Base-by-base conservation (phyloP, 2,888 invertebrate species). In the Acrocyrtus sp. region DNA sequence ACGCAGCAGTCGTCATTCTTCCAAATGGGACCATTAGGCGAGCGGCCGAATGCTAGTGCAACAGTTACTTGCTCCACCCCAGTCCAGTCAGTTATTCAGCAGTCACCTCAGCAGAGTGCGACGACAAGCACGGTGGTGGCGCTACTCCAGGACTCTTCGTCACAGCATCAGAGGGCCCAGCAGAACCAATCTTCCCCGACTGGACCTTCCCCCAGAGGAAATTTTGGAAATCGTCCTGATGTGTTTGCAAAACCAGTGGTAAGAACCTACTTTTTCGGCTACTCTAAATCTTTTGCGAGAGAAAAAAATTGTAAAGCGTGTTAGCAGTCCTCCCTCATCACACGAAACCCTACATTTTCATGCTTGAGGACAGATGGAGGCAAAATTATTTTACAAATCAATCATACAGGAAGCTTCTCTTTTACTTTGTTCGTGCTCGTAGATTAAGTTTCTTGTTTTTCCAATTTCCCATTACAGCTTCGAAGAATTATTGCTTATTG, bases 201-300 rank as follows among this genome's bases (percentile, higher is more conserved):
- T 1, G 68, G 61, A 56, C n/a, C 61, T n/a, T 6, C 61, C 4
- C 15, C 66, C 15, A 43, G 66, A 57, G 47, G 51, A 43, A 51
- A 62, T 54, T 74, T 65, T 54, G 29, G 66, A 26, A 58, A 63
- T n/a, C 63, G 74, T 29, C 66, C 85, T 67, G 85, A 86, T 76
- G 81, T 86, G 51, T 86, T 86, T 72, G 85, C 84, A 21, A 84
- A 86, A 53, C 86, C 86, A 68, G 85, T 86, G 84, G 85, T 85
- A 75, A 50, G 68, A 61, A 45, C 19, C 19, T 17, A 15, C 15
- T n/a, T n/a, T n/a, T n/a, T n/a, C n/a, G 22, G 10, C 17, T 6
- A n/a, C 47, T 19, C 17, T 17, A 19, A 8, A 8, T 39, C 12
- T 39, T n/a, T n/a, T n/a, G n/a, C n/a, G n/a, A n/a, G n/a, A n/a